Evolutionary conservation across 2,888 invertebrate genomes (phyloP).

Genomic region (Cerastis rubricosa): DNA sequence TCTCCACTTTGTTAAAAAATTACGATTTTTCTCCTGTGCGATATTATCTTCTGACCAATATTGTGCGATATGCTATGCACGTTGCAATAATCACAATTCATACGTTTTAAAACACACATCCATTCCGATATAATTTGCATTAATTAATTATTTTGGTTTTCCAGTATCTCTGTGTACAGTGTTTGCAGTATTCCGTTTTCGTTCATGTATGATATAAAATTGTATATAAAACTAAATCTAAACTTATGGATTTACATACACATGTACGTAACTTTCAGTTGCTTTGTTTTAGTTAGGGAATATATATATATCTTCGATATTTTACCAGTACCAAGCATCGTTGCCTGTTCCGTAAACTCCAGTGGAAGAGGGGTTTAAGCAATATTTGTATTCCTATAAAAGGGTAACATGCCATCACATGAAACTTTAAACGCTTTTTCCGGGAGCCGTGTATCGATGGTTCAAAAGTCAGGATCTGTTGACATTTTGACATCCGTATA

Average conservation of each 20-base stretch:
- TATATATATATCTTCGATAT: not conserved
- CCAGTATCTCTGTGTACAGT: not conserved
- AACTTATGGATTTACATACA: not conserved
- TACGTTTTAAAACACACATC: not conserved
- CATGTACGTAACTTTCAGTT: not conserved
- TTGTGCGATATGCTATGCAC: too few relatives aligned
- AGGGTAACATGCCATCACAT: slow-evolving; percentile 78
- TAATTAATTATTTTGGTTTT: not conserved
- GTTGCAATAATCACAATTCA: not conserved
- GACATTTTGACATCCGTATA: slow-evolving; percentile 89
- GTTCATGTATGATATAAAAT: not conserved
- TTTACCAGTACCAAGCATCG: not conserved
- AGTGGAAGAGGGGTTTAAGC: slow-evolving; percentile 73
- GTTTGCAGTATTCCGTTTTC: not conserved
- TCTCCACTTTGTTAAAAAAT: not conserved
- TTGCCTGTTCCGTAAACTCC: not conserved
- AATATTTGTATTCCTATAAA: slow-evolving; percentile 82
- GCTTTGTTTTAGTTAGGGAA: not conserved
- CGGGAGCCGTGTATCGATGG: slow-evolving; percentile 77
- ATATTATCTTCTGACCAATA: not conserved
- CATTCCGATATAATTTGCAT: not conserved
- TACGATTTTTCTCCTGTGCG: not conserved
- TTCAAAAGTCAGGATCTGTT: slow-evolving; percentile 83
- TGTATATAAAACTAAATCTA: not conserved
- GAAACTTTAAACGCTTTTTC: slow-evolving; percentile 85